Conservation (phyloP, 2,113 vertebrate species). For the Pachycephala philippinensis region DNA sequence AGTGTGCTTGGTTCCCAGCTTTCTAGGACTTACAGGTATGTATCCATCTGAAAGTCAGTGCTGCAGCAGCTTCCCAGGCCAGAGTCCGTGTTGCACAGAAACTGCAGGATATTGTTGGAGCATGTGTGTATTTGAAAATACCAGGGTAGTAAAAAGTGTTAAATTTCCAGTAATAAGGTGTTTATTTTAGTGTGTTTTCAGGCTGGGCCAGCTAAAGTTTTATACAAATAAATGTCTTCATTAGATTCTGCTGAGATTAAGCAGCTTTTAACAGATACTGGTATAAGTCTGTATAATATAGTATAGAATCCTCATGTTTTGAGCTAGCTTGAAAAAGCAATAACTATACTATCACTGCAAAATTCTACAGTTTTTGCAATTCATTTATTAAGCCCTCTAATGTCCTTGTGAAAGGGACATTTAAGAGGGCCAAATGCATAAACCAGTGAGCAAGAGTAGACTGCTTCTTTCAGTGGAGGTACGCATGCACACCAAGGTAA, state of each 20-base stretch:
- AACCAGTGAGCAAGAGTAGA: neutral
- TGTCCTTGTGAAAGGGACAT: neutral
- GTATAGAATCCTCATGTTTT: neutral
- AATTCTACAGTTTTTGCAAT: neutral
- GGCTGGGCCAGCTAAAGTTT: neutral
- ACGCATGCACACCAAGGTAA: neutral
- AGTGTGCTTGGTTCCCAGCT: neutral
- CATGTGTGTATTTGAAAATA: neutral
- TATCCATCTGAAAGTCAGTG: neutral
- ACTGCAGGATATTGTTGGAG: neutral
- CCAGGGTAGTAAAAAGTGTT: neutral
- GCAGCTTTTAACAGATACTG: neutral
- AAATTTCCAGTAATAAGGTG: neutral
- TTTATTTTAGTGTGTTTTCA: neutral
- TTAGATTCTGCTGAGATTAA: neutral
- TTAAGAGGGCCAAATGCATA: neutral
- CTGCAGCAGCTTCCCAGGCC: neutral
- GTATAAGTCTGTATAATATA: neutral
- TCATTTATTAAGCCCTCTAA: neutral
- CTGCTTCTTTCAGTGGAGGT: neutral
- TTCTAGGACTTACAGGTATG: neutral
- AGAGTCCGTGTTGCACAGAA: neutral
- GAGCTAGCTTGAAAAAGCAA: neutral
- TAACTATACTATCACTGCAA: neutral
- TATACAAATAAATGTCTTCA: neutral